Evolutionary conservation across 2,113 vertebrate species (phyloP), one percentile per base, ranked within the genome.

Genomic region (Chionodraco myersi): DNA sequence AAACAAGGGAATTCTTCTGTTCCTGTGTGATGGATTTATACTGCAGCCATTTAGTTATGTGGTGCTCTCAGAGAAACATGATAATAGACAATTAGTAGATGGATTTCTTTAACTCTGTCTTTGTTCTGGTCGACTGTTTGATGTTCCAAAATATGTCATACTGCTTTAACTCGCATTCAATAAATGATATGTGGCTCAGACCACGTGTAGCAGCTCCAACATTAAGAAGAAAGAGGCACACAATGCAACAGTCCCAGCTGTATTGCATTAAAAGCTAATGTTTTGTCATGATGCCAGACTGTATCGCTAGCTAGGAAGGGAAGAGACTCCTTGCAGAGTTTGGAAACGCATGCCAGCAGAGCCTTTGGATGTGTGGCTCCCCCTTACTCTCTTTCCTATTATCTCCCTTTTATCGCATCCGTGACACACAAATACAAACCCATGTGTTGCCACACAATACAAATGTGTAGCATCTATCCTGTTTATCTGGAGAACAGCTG

Each of bases 171-270:
- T 47, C 14, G 0, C 16, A 34, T 16, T 84, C n/a, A 85, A 82
- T 82, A 66, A 73, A 72, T 71, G 3, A 67, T 75, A 61, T 79
- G 83, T 77, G 56, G 54, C 41, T 41, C 56, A 51, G 79, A 70
- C 82, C 83, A 84, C 82, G 84, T 73, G 72, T 54, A 44, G 36
- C 41, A 48, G 62, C 68, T 87, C 52, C 72, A 52, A 79, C 89
- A 90, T 81, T 54, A 84, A 87, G 75, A 80, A 66, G 69, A 84
- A 89, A 87, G 76, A 86, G 74, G 81, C 59, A 14, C 67, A 58
- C 77, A 84, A 73, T 62, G 64, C 77, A 79, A 34, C 75, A 76
- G 16, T 82, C 74, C 63, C 80, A 85, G 58, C 72, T 91, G 75
- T 75, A 84, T 84, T 79, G 66, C 74, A 80, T 61, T 80, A 82